Percentiles rank a stretch among this genome's conserved stretches.
Evolutionary conservation across 37 sponge, comb jelly and placozoan genomes (phyloP).

Genomic region (Amphimedon queenslandica): DNA sequence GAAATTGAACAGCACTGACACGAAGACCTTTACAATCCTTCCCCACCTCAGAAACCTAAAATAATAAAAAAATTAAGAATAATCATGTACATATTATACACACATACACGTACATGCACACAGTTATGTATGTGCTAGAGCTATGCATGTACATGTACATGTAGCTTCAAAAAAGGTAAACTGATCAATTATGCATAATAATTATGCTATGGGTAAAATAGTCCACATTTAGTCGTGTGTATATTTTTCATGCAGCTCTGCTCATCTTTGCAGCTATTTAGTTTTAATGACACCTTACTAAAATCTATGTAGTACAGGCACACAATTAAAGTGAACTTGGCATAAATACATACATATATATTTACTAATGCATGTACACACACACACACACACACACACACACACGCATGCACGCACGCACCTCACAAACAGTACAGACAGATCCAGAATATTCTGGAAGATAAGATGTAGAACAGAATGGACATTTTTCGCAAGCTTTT

Average conservation of each 20-base stretch:
- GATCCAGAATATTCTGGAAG: slow-evolving; percentile 82
- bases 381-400: too few species aligned
- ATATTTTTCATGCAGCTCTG: too few species aligned
- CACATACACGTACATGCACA: neutral
- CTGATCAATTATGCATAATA: neutral
- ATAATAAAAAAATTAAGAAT: neutral
- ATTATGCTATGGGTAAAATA: neutral
- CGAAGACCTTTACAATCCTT: slow-evolving; percentile 85
- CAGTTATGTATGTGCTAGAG: too few species aligned
- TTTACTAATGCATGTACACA: too few species aligned
- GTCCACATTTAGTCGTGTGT: too few species aligned
- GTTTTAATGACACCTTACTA: too few species aligned
- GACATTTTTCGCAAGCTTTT: slow-evolving; percentile 88
- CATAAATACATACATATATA: too few species aligned
- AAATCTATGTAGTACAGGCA: too few species aligned
- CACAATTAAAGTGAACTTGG: too few species aligned
- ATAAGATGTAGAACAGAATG: slow-evolving; percentile 77
- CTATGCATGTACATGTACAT: slow-evolving; percentile 2
- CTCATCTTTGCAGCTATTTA: too few species aligned
- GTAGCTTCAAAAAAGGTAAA: neutral
- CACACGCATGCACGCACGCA: too few species aligned
- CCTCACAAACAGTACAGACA: slow-evolving; percentile 84
- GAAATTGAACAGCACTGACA: slow-evolving; percentile 85
- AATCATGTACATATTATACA: neutral
- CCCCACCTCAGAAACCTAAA: slow-evolving; percentile 88